Evolutionary conservation across 2,888 invertebrate species (phyloP).

Genomic region (Anthophora plumipes): DNA sequence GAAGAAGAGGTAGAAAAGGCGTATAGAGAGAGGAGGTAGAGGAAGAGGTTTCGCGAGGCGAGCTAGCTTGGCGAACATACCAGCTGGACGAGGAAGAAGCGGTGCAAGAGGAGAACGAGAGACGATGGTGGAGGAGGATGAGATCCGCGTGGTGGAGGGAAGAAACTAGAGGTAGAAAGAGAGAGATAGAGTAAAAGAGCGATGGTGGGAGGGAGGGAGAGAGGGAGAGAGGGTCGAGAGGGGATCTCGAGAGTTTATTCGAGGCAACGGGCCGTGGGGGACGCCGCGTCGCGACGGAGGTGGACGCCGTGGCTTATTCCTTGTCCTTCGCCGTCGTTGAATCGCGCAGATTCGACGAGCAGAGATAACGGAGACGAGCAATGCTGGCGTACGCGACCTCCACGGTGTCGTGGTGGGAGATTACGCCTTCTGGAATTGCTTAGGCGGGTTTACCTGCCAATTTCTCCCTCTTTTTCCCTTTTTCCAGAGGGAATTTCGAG

Average conservation of each 20-base stretch:
- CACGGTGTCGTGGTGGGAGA: too few species aligned
- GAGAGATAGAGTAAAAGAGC: conserved; percentile 43
- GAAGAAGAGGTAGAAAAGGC: conserved; percentile 50
- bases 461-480: too few species aligned
- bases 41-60: conserved; percentile 39
- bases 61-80: conserved; percentile 28
- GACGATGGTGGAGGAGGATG: conserved; percentile 26
- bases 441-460: too few species aligned
- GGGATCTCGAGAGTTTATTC: conserved; percentile 58
- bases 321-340: conserved; percentile 46
- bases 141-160: conserved; percentile 27
- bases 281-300: conserved; percentile 50
- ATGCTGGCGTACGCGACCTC: too few species aligned
- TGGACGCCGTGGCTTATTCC: conserved; percentile 47
- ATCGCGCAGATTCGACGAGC: conserved; percentile 22
- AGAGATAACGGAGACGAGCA: conserved; percentile 10
- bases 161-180: background rate
- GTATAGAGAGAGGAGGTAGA: conserved; percentile 40
- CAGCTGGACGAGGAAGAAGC: conserved; percentile 31
- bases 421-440: too few species aligned
- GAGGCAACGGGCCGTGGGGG: conserved; percentile 55
- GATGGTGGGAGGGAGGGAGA: conserved; percentile 17
- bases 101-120: conserved; percentile 25
- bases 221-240: conserved; percentile 23
- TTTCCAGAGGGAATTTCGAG: too few species aligned